Percentiles rank a stretch among this genome's conserved stretches.
Conservation (phyloP, 2,888 invertebrate species). For the Venustoraphidia nigricollis region DNA sequence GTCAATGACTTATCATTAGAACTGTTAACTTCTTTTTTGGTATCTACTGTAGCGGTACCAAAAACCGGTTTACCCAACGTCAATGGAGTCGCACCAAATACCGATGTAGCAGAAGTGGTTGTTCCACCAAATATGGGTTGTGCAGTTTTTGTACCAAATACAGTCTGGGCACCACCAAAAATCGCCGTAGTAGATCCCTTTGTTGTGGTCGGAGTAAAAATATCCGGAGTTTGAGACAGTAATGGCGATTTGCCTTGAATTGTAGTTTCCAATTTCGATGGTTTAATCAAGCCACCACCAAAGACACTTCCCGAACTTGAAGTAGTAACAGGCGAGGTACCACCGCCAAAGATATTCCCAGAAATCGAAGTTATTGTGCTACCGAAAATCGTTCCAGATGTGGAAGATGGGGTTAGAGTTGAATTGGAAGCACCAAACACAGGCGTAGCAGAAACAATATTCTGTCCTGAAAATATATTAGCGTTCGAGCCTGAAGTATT, state of each 20-base stretch:
- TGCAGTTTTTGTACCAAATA: background rate
- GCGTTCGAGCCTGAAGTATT: background rate
- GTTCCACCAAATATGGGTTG: conserved; percentile 5
- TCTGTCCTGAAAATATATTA: background rate
- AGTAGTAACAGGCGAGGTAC: conserved; percentile 8
- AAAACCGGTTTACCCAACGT: background rate
- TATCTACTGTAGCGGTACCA: conserved; percentile 6
- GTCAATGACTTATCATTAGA: background rate
- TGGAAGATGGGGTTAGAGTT: background rate
- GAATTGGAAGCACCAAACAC: conserved; percentile 8
- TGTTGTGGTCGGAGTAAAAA: background rate
- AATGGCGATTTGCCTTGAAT: background rate
- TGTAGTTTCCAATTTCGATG: background rate
- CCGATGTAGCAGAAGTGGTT: background rate
- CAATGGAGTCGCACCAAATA: conserved; percentile 6
- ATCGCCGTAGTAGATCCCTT: background rate
- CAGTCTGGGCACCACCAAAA: conserved; percentile 2
- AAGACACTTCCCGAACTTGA: conserved; percentile 9
- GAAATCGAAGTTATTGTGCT: conserved; percentile 5
- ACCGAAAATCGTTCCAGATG: conserved; percentile 8
- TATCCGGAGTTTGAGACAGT: too few species aligned
- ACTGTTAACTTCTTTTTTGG: conserved; percentile 8
- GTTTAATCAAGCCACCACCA: background rate
- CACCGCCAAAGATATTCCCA: conserved; percentile 14
- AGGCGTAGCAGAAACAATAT: conserved; percentile 15